Conservation (phyloP, 1,140 invertebrate genomes). For the Drosophila varians region DNA sequence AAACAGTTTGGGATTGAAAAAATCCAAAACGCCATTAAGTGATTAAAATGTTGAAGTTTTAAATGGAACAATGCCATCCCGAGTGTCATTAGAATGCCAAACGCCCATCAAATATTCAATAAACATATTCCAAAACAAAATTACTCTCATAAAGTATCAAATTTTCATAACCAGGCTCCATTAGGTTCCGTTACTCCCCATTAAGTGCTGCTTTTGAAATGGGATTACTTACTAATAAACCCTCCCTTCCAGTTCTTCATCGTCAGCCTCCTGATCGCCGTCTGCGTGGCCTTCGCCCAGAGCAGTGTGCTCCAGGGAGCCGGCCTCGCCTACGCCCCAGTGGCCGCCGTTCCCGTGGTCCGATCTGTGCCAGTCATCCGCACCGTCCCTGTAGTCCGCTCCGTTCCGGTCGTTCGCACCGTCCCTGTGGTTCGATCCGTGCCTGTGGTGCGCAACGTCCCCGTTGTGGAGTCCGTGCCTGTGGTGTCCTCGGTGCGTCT, state of each 20-base stretch:
- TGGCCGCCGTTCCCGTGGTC: conserved; percentile 33
- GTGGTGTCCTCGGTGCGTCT: conserved; percentile 47
- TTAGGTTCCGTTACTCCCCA: no score
- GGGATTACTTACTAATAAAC: no score
- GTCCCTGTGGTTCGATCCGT: conserved; percentile 40
- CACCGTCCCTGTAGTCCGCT: conserved; percentile 19
- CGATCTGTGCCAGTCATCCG: conserved; percentile 41
- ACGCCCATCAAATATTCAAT: no score
- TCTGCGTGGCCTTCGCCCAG: conserved; percentile 55
- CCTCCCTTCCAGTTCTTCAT: conserved; percentile 54
- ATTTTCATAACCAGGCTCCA: no score
- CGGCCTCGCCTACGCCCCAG: conserved; percentile 19
- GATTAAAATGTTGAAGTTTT: not conserved
- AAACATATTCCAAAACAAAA: no score
- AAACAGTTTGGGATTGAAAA: not conserved
- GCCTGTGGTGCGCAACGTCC: conserved; percentile 24
- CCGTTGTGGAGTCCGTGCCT: conserved; percentile 33
- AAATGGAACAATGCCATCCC: not conserved
- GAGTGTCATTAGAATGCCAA: no score
- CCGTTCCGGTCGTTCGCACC: conserved; percentile 40
- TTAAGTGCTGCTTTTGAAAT: not conserved
- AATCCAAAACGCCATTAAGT: not conserved
- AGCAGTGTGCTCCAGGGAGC: conserved; percentile 58
- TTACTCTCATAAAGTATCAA: no score
- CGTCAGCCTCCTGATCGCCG: conserved; percentile 56